Evolutionary conservation across 2,888 invertebrate genomes (phyloP), one percentile per base, ranked within the genome.

Genomic region (Tetragnatha montana): DNA sequence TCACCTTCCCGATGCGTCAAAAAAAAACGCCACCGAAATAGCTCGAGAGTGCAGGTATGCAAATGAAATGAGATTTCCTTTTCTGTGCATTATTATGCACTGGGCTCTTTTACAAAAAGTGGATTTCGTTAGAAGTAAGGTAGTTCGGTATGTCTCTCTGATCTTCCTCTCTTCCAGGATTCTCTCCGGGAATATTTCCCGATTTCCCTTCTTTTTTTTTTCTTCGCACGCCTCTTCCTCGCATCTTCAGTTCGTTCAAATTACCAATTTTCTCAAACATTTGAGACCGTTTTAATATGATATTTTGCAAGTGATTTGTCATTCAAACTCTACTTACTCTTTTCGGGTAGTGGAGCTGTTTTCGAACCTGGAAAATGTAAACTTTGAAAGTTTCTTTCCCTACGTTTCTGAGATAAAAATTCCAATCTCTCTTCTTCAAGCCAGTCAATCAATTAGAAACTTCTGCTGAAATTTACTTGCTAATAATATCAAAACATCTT

Each of bases 41-140:
- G 76, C 76, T 78, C 51, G 19, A 60, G 70, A 50, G 76, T 19
- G 76, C 50, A 78, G 87, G 82, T 82, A 88, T 88, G 87, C 76
- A 88, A 88, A 88, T 88, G 87, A 88, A 88, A 88, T 82, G 76
- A 88, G 87, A 81, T 88, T 88, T 86, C 60, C 80, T 71, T 76
- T 85, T 85, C 47, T 22, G 60, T 73, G 82, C 69, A 74, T 84
- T 78, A 78, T 60, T 60, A 76, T 60, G 73, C 71, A 71, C 70
- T 35, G 35, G 74, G 51, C 70, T 75, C 84, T 84, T 79, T 85
- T 73, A 19, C 60, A 81, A 87, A 87, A 81, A 87, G 87, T 74
- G 81, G 81, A 87, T 87, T 87, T 87, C 74, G 81, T 74, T 75
- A 50, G 51, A 78, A 76, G n/a, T 35, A 71, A 70, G 71, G 47